Evolutionary conservation across 2,888 invertebrate species (phyloP).

Genomic region (Chloroclysta siterata): DNA sequence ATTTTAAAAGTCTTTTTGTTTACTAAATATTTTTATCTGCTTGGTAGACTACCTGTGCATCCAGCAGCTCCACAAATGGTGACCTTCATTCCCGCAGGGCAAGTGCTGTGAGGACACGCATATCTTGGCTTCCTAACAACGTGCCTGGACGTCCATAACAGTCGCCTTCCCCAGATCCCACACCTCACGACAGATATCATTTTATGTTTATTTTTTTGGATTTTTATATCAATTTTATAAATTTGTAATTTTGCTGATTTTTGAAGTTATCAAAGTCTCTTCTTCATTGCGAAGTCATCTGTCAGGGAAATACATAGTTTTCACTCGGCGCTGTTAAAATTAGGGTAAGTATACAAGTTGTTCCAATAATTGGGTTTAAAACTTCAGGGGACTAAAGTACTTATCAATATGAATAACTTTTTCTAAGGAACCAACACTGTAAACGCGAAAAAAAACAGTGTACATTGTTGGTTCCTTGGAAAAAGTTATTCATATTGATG

Average conservation of each 20-base stretch:
- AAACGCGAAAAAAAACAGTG: too few species aligned
- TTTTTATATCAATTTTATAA: slow-evolving; percentile 23
- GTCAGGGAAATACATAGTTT: slow-evolving; percentile 11
- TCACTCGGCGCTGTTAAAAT: slow-evolving; percentile 1
- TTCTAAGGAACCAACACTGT: too few species aligned
- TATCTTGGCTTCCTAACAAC: slow-evolving; percentile 8
- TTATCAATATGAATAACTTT: too few species aligned
- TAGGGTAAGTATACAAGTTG: too few species aligned
- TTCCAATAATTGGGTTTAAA: too few species aligned
- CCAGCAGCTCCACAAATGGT: slow-evolving; percentile 84
- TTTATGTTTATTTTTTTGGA: slow-evolving; percentile 15
- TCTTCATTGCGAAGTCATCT: slow-evolving; percentile 6
- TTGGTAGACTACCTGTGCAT: slow-evolving; percentile 68
- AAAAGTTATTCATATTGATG: too few species aligned
- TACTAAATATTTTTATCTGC: too few species aligned
- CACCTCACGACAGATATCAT: slow-evolving; percentile 14
- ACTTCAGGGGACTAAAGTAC: too few species aligned
- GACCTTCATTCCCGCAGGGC: slow-evolving; percentile 79
- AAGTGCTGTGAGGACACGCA: slow-evolving; percentile 52
- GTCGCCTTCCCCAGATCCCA: slow-evolving; percentile 1
- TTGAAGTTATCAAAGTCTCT: slow-evolving; percentile 30
- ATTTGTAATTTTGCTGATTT: slow-evolving; percentile 6
- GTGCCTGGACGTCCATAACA: slow-evolving; percentile 8
- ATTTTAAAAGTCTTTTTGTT: too few species aligned
- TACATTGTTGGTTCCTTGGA: too few species aligned